These are phyloP conservation scores for Danio kyathit DNA, from an alignment of 2,797 vertebrate genomes.

Conservation along the genomic window DNA sequence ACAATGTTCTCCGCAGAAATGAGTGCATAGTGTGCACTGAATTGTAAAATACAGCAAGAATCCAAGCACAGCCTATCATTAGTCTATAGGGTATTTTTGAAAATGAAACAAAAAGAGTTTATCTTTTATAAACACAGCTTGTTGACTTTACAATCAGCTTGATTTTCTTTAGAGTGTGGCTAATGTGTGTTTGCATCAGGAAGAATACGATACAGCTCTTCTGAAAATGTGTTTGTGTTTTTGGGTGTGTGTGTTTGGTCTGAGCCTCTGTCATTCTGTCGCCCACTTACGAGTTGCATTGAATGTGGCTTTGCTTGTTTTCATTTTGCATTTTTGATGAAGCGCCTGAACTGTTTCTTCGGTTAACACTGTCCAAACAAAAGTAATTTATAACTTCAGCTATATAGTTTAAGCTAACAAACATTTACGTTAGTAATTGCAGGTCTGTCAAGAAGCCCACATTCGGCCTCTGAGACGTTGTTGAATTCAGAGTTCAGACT, in stretches of 20 bases:
- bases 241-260: constrained; percentile 33
- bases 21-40: not conserved
- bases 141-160: not conserved
- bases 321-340: not conserved
- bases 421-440: constrained; percentile 29
- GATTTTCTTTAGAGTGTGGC: constrained; percentile 48
- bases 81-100: not conserved
- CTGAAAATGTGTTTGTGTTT: constrained; percentile 65
- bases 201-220: constrained; percentile 74
- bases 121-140: constrained; percentile 4
- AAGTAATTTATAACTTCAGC: constrained; percentile 10
- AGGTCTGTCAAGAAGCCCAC: not conserved
- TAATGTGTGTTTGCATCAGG: constrained; percentile 66
- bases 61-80: too few relatives aligned
- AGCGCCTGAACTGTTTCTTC: constrained; percentile 5
- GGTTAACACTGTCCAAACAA: constrained; percentile 8
- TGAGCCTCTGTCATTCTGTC: constrained; percentile 36
- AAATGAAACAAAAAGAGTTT: not conserved
- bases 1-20: too few relatives aligned
- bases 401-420: constrained; percentile 7
- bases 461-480: not conserved
- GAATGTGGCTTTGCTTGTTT: constrained; percentile 13
- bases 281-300: constrained; percentile 22
- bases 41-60: not conserved
- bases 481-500: not conserved